Evolutionary conservation across 2,113 vertebrate genomes (phyloP).

Genomic region (Thamnaconus septentrionalis): DNA sequence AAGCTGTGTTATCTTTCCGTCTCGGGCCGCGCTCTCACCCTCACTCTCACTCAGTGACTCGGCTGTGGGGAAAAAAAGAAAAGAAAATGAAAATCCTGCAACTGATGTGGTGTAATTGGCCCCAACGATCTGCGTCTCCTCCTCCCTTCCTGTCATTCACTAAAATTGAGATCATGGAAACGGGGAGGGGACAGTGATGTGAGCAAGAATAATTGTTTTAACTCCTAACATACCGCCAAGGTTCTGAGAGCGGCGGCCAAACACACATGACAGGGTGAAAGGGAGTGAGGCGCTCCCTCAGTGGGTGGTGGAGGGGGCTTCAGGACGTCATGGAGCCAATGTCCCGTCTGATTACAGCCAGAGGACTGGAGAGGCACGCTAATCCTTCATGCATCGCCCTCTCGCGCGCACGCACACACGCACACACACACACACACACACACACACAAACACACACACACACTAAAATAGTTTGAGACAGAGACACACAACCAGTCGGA

Average conservation of each 20-base stretch:
- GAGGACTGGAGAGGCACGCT: slow-evolving; percentile 70
- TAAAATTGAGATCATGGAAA: neutral
- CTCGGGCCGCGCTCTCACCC: slow-evolving; percentile 44
- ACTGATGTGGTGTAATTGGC: neutral
- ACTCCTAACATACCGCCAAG: slow-evolving; percentile 54
- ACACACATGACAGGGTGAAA: slow-evolving; percentile 60
- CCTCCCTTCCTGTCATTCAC: slow-evolving; percentile 1
- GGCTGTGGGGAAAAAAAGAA: slow-evolving; percentile 1
- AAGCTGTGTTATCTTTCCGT: slow-evolving; percentile 19
- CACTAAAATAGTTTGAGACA: slow-evolving; percentile 19
- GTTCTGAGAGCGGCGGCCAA: slow-evolving; percentile 51
- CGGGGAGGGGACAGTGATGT: slow-evolving; percentile 35
- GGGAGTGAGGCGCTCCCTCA: slow-evolving; percentile 57
- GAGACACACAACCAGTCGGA: slow-evolving; percentile 38
- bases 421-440: slow-evolving; percentile 8
- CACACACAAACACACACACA: slow-evolving; percentile 5
- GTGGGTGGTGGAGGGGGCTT: slow-evolving; percentile 62
- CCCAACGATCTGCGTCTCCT: neutral
- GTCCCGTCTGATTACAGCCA: slow-evolving; percentile 77
- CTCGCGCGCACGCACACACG: slow-evolving; percentile 25
- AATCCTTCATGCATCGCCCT: slow-evolving; percentile 51
- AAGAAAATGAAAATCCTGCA: neutral
- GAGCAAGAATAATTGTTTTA: slow-evolving; percentile 58
- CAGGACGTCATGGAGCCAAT: slow-evolving; percentile 75
- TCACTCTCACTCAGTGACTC: neutral